phyloP scores from a whole-genome alignment of 2,888 invertebrate species.

The Hypercompe scribonia region DNA sequence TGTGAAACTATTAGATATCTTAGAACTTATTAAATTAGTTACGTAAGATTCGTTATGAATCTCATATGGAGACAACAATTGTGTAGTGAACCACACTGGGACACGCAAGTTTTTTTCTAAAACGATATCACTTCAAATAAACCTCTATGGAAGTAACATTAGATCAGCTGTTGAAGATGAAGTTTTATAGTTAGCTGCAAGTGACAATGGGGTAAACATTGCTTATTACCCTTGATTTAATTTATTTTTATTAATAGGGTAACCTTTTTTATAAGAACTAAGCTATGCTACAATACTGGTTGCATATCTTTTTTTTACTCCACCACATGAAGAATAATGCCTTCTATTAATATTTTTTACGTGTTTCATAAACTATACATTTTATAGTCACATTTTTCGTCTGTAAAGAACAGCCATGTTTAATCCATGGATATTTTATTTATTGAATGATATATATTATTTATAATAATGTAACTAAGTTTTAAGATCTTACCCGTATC shows the following conservation, averaged over 20 bases:
- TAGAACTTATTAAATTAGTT: neutral
- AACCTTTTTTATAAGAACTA: neutral
- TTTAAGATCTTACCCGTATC: constrained; percentile 83
- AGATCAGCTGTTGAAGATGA: neutral
- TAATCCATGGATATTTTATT: neutral
- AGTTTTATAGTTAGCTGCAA: neutral
- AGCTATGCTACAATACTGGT: neutral
- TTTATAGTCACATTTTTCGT: too few relatives aligned
- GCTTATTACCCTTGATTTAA: neutral
- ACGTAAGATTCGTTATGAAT: neutral
- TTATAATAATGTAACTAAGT: neutral
- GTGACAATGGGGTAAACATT: too few relatives aligned
- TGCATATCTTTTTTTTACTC: neutral
- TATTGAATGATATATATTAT: neutral
- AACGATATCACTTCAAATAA: neutral
- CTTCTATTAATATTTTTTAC: neutral
- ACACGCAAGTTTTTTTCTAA: neutral
- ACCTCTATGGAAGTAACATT: neutral
- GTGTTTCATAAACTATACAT: too few relatives aligned
- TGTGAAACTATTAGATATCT: constrained; percentile 9
- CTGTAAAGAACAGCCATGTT: too few relatives aligned
- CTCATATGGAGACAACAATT: neutral
- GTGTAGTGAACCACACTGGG: too few relatives aligned
- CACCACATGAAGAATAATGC: neutral
- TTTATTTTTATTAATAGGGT: too few relatives aligned